Evolutionary conservation across 2,888 invertebrate species (phyloP).

Genomic region (Aphodius sticticus): DNA sequence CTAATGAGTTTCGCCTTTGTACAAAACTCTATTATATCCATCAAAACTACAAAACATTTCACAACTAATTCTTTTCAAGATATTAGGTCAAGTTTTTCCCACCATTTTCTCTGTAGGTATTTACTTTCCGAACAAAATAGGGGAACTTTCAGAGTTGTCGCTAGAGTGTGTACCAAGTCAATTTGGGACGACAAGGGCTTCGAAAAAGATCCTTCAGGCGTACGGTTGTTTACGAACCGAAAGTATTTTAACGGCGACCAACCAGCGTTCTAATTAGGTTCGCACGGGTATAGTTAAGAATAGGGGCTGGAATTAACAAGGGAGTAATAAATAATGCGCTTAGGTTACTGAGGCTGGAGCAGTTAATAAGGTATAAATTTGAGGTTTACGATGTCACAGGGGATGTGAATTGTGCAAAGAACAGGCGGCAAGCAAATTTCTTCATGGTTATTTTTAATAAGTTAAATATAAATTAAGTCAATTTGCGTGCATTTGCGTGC

Average conservation of each 20-base stretch:
- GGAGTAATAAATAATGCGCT: slow-evolving; percentile 4
- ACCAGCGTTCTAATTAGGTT: neutral
- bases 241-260: neutral
- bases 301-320: neutral
- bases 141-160: neutral
- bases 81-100: neutral
- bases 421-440: neutral
- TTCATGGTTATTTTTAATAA: neutral
- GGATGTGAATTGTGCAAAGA: neutral
- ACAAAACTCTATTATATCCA: too few relatives aligned
- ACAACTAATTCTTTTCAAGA: neutral
- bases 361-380: neutral
- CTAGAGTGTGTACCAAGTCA: neutral
- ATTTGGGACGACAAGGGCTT: neutral
- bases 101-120: neutral
- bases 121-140: neutral
- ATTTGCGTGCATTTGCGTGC: too few relatives aligned
- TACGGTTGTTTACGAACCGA: neutral
- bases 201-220: neutral
- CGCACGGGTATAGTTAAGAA: neutral
- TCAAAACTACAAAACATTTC: neutral
- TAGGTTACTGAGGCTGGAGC: neutral
- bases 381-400: neutral
- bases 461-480: neutral
- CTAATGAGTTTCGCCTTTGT: too few relatives aligned